phyloP scores from a whole-genome alignment of 1,140 invertebrate genomes.

The Planococcus citri region DNA sequence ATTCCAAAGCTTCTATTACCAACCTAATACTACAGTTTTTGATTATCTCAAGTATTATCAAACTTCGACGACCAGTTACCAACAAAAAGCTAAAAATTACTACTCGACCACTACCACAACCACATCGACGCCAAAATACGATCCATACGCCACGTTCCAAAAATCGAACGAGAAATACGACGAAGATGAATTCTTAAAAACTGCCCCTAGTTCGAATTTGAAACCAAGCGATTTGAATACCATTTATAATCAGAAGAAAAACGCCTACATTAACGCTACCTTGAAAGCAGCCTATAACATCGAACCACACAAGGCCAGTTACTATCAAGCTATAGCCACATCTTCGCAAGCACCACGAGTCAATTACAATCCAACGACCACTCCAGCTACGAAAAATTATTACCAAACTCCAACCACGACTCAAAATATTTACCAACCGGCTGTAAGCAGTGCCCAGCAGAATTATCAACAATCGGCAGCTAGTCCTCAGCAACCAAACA shows the following conservation, averaged over 20 bases:
- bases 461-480: not conserved
- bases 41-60: constrained; percentile 27
- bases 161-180: constrained; percentile 26
- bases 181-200: constrained; percentile 29
- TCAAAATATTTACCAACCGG: not conserved
- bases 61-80: constrained; percentile 22
- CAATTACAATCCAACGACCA: not conserved
- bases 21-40: constrained; percentile 21
- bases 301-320: constrained; percentile 20
- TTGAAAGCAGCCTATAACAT: constrained; percentile 28
- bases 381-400: not conserved
- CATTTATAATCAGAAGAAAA: constrained; percentile 25
- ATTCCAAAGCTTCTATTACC: constrained; percentile 2
- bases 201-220: constrained; percentile 29
- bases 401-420: not conserved
- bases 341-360: not conserved
- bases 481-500: not conserved
- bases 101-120: constrained; percentile 20
- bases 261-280: constrained; percentile 27
- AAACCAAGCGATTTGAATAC: constrained; percentile 30
- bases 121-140: constrained; percentile 21
- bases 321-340: not conserved
- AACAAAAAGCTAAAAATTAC: constrained; percentile 10
- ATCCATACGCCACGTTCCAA: constrained; percentile 26
- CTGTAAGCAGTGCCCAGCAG: not conserved